A percentile compares a stretch with the other conserved stretches of the same genome.
Conservation (phyloP, 1,140 invertebrate genomes). For the Venturia canescens region DNA sequence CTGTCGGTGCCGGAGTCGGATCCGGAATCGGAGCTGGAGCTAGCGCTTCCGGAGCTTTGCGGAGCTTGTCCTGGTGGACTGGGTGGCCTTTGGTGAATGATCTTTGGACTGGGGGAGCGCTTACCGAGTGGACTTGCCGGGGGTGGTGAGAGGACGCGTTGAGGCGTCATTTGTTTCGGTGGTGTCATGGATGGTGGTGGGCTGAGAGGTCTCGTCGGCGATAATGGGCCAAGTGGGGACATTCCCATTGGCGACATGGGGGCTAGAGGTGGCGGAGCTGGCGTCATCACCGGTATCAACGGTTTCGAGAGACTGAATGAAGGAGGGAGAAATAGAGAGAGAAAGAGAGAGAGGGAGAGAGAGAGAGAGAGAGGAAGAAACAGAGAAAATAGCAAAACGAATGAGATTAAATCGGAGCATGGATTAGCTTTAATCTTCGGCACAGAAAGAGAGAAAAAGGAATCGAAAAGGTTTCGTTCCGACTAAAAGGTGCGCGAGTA, state of each 20-base stretch:
- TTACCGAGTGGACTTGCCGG: slow-evolving; percentile 55
- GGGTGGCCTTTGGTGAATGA: slow-evolving; percentile 64
- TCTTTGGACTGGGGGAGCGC: slow-evolving; percentile 53
- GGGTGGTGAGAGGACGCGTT: slow-evolving; percentile 55
- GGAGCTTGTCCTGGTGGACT: slow-evolving; percentile 68
- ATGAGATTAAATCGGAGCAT: slow-evolving; percentile 9
- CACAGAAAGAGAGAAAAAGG: not conserved
- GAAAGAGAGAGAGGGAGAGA: not conserved
- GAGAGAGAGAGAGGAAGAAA: too few species aligned
- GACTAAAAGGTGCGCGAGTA: not conserved
- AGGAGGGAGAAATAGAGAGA: not conserved
- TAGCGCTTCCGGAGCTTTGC: slow-evolving; percentile 69
- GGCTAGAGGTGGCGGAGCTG: slow-evolving; percentile 61
- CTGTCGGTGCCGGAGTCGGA: slow-evolving; percentile 77
- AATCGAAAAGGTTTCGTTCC: slow-evolving; percentile 22
- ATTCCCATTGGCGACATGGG: slow-evolving; percentile 69
- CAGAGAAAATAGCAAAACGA: not conserved
- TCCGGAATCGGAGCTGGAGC: slow-evolving; percentile 77
- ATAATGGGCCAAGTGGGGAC: slow-evolving; percentile 64
- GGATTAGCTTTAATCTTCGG: slow-evolving; percentile 25
- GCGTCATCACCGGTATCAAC: slow-evolving; percentile 65
- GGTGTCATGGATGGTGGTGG: slow-evolving; percentile 48
- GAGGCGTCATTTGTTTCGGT: slow-evolving; percentile 56
- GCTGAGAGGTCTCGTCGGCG: slow-evolving; percentile 59
- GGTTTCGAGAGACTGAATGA: slow-evolving; percentile 57